Evolutionary conservation across 2,113 vertebrate genomes (phyloP).

Genomic region (Boleophthalmus pectinirostris): DNA sequence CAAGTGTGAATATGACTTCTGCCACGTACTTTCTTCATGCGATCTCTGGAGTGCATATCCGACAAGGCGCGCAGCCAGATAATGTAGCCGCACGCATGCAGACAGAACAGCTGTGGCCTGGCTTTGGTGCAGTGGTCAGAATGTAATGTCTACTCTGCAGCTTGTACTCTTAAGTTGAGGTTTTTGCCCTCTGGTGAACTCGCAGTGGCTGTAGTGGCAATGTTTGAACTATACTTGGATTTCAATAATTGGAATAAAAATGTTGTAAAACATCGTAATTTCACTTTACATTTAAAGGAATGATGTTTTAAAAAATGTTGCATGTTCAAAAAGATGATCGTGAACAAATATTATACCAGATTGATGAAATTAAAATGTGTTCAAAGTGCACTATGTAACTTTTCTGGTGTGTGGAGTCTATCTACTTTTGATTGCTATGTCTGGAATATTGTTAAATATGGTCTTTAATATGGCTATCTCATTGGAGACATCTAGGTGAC

Average conservation of each 20-base stretch:
- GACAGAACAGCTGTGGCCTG: slow-evolving; percentile 51
- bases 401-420: too few species aligned
- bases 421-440: too few species aligned
- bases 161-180: slow-evolving; percentile 53
- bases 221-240: background rate
- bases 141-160: slow-evolving; percentile 48
- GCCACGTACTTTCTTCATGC: slow-evolving; percentile 31
- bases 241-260: background rate
- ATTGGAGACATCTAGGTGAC: too few species aligned
- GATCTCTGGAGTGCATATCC: slow-evolving; percentile 35
- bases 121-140: slow-evolving; percentile 50
- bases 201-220: background rate
- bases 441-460: too few species aligned
- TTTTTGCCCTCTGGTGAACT: slow-evolving; percentile 44
- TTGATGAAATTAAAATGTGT: too few species aligned
- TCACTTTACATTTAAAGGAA: too few species aligned
- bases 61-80: slow-evolving; percentile 42
- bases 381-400: too few species aligned
- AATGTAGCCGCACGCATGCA: slow-evolving; percentile 46
- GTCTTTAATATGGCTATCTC: too few species aligned
- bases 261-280: background rate
- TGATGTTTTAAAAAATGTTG: too few species aligned
- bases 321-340: too few species aligned
- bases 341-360: too few species aligned
- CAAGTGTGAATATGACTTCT: slow-evolving; percentile 24